These are phyloP conservation scores for Silurus lanzhouensis DNA, from an alignment of 2,797 vertebrate genomes.

Conservation along the genomic window DNA sequence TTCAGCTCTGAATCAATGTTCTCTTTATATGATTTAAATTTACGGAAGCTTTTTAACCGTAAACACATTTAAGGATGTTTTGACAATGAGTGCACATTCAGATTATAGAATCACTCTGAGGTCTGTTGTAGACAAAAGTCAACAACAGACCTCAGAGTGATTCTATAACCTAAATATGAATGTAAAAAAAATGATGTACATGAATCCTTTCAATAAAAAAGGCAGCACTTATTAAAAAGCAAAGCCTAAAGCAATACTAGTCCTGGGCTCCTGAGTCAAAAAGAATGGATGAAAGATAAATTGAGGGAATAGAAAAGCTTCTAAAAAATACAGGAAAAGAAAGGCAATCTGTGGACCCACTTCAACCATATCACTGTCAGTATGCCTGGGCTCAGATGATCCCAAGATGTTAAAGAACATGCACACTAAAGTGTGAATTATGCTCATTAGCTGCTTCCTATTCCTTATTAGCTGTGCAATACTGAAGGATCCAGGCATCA, in stretches of 20 bases:
- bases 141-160: too few relatives aligned
- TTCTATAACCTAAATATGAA: too few relatives aligned
- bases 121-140: not conserved
- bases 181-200: slow-evolving; percentile 16
- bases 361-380: slow-evolving; percentile 49
- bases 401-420: slow-evolving; percentile 59
- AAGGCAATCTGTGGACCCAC: slow-evolving; percentile 38
- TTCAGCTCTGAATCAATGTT: slow-evolving; percentile 3
- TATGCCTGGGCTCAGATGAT: slow-evolving; percentile 63
- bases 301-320: slow-evolving; percentile 50
- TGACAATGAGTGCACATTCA: slow-evolving; percentile 1
- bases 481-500: slow-evolving; percentile 28
- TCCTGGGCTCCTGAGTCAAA: slow-evolving; percentile 13
- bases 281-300: slow-evolving; percentile 36
- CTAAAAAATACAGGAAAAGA: slow-evolving; percentile 50
- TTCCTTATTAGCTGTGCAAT: slow-evolving; percentile 59
- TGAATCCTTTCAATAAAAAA: slow-evolving; percentile 14
- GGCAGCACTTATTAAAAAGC: slow-evolving; percentile 26
- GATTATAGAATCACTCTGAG: slow-evolving; percentile 10
- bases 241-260: slow-evolving; percentile 18
- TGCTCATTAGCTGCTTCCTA: slow-evolving; percentile 61
- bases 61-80: slow-evolving; percentile 19
- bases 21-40: not conserved
- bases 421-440: slow-evolving; percentile 64
- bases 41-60: slow-evolving; percentile 9